phyloP scores from a whole-genome alignment of 1,140 invertebrate genomes.

The Microplitis demolitor region DNA sequence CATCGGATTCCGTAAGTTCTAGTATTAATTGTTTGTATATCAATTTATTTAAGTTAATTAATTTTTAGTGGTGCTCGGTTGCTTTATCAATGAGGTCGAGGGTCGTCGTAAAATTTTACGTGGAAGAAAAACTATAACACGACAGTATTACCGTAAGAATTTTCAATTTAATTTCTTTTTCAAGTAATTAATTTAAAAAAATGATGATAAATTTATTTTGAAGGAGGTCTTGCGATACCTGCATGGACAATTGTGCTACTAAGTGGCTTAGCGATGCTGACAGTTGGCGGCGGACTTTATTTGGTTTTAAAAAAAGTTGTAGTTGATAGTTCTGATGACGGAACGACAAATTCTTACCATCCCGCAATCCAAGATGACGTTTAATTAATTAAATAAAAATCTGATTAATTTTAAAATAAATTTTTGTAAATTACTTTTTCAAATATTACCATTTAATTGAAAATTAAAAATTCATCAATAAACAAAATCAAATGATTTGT shows the following conservation, averaged over 20 bases:
- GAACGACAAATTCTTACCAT: conserved; percentile 45
- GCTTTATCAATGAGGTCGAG: conserved; percentile 70
- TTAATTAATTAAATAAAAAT: conserved; percentile 25
- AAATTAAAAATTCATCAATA: no score
- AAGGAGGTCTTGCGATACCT: conserved; percentile 70
- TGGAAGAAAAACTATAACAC: conserved; percentile 74
- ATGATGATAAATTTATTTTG: conserved; percentile 41
- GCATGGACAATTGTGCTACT: conserved; percentile 75
- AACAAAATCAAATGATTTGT: conserved; percentile 3
- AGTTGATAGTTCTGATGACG: conserved; percentile 47
- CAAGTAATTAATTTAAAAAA: conserved; percentile 6
- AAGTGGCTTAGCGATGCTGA: conserved; percentile 69
- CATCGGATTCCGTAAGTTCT: conserved; percentile 52
- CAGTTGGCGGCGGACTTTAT: conserved; percentile 71
- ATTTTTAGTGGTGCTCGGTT: conserved; percentile 67
- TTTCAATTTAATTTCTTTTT: conserved; percentile 4
- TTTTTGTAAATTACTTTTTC: conserved; percentile 24
- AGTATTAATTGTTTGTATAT: background rate
- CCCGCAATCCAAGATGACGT: conserved; percentile 53
- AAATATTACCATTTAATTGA: no score
- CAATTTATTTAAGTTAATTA: conserved; percentile 17
- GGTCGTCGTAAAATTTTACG: conserved; percentile 74
- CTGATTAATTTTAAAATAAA: background rate
- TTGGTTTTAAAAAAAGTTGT: conserved; percentile 71
- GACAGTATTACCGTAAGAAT: conserved; percentile 75